phyloP scores from a whole-genome alignment of 2,113 vertebrate genomes.

The Tachysurus fulvidraco region DNA sequence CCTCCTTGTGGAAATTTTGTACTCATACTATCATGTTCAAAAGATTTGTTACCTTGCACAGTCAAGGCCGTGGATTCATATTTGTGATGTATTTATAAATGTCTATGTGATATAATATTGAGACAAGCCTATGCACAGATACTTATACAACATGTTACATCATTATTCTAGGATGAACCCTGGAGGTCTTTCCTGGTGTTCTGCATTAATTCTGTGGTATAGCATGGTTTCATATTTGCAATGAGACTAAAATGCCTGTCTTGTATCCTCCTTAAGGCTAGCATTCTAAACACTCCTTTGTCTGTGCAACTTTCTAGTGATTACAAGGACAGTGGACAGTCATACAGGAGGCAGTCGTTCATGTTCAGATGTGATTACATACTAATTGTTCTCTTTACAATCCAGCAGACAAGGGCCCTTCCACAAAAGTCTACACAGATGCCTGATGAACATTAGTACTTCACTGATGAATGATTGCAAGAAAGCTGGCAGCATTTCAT shows the following conservation, averaged over 20 bases:
- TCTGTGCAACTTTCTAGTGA: conserved; percentile 32
- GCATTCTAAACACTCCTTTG: conserved; percentile 19
- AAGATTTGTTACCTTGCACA: neutral
- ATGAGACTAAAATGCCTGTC: conserved; percentile 4
- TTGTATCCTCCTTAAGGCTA: conserved; percentile 16
- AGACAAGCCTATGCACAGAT: conserved; percentile 42
- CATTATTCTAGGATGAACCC: conserved; percentile 25
- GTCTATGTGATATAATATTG: conserved; percentile 20
- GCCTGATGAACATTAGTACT: conserved; percentile 22
- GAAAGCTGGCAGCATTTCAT: neutral
- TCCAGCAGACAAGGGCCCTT: conserved; percentile 30
- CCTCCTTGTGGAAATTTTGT: neutral
- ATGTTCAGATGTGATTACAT: conserved; percentile 50
- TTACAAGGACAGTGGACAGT: conserved; percentile 37
- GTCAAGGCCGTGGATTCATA: conserved; percentile 8
- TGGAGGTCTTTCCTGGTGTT: conserved; percentile 36
- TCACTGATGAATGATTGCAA: conserved; percentile 8
- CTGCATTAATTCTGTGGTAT: conserved; percentile 26
- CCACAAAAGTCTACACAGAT: conserved; percentile 1
- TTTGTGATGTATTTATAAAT: conserved; percentile 39
- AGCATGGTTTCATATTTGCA: conserved; percentile 22
- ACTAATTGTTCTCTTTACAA: conserved; percentile 38
- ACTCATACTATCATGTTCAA: conserved; percentile 31
- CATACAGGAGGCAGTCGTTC: conserved; percentile 37
- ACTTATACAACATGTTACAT: conserved; percentile 45